A percentile compares a stretch with the other conserved stretches of the same genome.
Conservation (phyloP, 1,140 invertebrate species). For the Thaumetopoea pityocampa region DNA sequence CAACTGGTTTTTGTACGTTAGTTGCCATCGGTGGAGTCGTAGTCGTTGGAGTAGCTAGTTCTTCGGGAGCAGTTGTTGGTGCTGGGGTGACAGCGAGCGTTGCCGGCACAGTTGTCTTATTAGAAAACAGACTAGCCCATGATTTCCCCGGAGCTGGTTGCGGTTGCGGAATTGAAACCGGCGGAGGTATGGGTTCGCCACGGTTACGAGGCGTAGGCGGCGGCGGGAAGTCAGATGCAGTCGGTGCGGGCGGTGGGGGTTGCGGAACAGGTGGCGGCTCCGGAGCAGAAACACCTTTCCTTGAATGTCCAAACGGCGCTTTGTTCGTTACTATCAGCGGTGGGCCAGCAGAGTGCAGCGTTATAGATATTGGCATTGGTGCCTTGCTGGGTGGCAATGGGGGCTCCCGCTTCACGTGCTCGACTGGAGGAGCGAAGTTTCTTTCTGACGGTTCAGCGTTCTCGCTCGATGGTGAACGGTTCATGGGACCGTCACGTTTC, state of each 20-base stretch:
- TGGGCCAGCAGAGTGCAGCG: slow-evolving; percentile 50
- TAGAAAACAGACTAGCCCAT: slow-evolving; percentile 71
- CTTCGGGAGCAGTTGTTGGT: slow-evolving; percentile 30
- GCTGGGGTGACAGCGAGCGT: slow-evolving; percentile 19
- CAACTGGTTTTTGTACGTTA: slow-evolving; percentile 74
- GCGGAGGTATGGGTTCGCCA: slow-evolving; percentile 43
- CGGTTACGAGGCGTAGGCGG: slow-evolving; percentile 65
- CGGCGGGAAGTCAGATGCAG: slow-evolving; percentile 71
- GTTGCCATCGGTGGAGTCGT: slow-evolving; percentile 33
- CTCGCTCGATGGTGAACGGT: slow-evolving; percentile 56
- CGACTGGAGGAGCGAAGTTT: slow-evolving; percentile 21
- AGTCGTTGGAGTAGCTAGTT: slow-evolving; percentile 51
- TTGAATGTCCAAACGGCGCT: slow-evolving; percentile 63
- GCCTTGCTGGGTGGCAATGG: slow-evolving; percentile 59
- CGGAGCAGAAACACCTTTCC: slow-evolving; percentile 44
- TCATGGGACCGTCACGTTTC: slow-evolving; percentile 56
- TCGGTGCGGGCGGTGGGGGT: slow-evolving; percentile 60
- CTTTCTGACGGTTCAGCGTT: slow-evolving; percentile 38
- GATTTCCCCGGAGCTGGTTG: slow-evolving; percentile 63
- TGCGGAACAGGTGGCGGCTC: slow-evolving; percentile 53
- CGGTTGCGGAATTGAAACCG: slow-evolving; percentile 45
- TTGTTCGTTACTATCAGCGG: slow-evolving; percentile 67
- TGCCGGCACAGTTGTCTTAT: slow-evolving; percentile 27
- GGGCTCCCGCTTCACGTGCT: slow-evolving; percentile 52
- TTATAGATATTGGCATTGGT: slow-evolving; percentile 63